phyloP scores from a whole-genome alignment of 2,888 invertebrate species.

The Scaptomyza parva region DNA sequence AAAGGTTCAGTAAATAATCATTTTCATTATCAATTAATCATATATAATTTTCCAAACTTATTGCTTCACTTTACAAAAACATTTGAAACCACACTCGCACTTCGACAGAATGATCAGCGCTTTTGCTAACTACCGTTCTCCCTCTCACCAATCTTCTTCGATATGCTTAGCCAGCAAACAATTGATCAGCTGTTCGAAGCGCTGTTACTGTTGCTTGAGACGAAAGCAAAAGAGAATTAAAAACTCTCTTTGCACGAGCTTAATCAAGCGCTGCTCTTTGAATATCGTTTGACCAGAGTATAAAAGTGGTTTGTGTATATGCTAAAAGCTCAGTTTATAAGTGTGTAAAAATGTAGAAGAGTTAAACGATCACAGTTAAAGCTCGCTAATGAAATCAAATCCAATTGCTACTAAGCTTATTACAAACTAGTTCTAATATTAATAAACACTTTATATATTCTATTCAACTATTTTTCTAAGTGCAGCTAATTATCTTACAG shows the following conservation, averaged over 20 bases:
- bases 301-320: conserved; percentile 27
- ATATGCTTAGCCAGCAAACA: conserved; percentile 28
- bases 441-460: too few relatives aligned
- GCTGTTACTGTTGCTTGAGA: background rate
- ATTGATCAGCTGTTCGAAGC: conserved; percentile 54
- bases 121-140: conserved; percentile 1
- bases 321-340: conserved; percentile 31
- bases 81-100: conserved; percentile 3
- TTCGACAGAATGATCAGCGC: background rate
- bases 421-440: too few relatives aligned
- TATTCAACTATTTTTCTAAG: too few relatives aligned
- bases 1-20: too few relatives aligned
- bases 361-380: conserved; percentile 1
- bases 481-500: background rate
- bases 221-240: background rate
- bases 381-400: too few relatives aligned
- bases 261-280: conserved; percentile 21
- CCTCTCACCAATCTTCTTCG: background rate
- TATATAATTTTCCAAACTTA: too few relatives aligned
- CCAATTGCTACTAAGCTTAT: too few relatives aligned
- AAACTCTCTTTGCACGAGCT: conserved; percentile 19
- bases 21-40: too few relatives aligned
- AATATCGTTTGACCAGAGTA: conserved; percentile 1
- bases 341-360: background rate
- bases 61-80: background rate